A percentile compares a stretch with the other conserved stretches of the same genome.
Conservation (phyloP, 1,140 invertebrate species). For the Ctenoplectra terminalis region DNA sequence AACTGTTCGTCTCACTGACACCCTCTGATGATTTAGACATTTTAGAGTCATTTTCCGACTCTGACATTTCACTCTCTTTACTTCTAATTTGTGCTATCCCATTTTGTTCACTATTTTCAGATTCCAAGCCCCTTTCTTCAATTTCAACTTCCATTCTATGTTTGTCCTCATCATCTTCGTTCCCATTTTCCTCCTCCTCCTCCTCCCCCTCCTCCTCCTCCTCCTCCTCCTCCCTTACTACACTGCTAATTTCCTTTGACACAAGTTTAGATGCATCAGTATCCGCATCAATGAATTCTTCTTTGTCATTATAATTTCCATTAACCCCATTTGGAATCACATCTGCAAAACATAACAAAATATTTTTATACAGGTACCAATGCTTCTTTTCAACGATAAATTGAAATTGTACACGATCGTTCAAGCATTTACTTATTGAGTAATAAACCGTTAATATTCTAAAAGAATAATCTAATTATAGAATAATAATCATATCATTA, state of each 20-base stretch:
- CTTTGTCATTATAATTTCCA: conserved; percentile 76
- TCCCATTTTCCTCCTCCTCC: conserved; percentile 58
- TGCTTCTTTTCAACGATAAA: no score
- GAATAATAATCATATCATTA: neutral
- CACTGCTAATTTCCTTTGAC: conserved; percentile 61
- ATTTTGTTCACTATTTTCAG: conserved; percentile 60
- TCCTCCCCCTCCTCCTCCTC: conserved; percentile 57
- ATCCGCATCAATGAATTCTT: conserved; percentile 71
- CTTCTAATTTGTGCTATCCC: conserved; percentile 38
- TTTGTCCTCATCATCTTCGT: conserved; percentile 75
- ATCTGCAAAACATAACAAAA: conserved; percentile 69
- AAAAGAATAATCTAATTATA: neutral
- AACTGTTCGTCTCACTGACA: conserved; percentile 72
- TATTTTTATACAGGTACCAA: conserved; percentile 21
- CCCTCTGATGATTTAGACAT: conserved; percentile 53
- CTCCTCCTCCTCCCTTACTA: conserved; percentile 52
- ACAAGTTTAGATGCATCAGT: conserved; percentile 52
- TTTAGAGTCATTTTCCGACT: conserved; percentile 57
- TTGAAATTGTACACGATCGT: neutral
- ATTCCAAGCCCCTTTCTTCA: conserved; percentile 49
- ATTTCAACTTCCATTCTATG: conserved; percentile 63
- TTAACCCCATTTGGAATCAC: conserved; percentile 80
- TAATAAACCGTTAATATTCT: neutral
- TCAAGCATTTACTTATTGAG: no score
- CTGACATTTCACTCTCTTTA: conserved; percentile 49